Evolutionary conservation across 2,797 vertebrate genomes (phyloP).

Genomic region (Enteromius unitaeniatus): DNA sequence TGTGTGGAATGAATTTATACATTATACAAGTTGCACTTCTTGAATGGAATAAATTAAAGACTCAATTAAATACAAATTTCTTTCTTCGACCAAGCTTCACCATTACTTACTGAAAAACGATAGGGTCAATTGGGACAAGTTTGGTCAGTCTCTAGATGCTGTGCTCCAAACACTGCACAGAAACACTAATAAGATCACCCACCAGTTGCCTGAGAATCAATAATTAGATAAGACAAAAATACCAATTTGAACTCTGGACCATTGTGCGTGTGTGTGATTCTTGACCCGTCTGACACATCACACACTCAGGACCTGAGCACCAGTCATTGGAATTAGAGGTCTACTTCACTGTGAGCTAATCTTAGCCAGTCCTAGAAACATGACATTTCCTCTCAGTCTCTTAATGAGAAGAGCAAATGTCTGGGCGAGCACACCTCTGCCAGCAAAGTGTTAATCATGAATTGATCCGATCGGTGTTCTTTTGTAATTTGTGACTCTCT

Average conservation of each 20-base stretch:
- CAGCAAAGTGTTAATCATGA: constrained; percentile 21
- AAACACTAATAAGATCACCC: neutral
- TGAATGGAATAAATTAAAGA: no score
- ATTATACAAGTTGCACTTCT: no score
- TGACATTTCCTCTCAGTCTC: constrained; percentile 26
- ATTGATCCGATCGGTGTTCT: neutral
- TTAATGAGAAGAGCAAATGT: constrained; percentile 34
- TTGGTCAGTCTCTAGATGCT: neutral
- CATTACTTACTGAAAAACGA: neutral
- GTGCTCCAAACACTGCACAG: no score
- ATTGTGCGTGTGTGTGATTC: neutral
- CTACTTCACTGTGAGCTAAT: constrained; percentile 13
- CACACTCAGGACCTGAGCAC: neutral
- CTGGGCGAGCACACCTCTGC: constrained; percentile 3
- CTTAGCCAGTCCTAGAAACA: neutral
- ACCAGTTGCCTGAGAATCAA: neutral
- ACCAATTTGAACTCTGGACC: neutral
- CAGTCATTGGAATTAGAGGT: constrained; percentile 1
- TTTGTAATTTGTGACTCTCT: neutral
- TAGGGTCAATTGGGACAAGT: neutral
- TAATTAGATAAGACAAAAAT: neutral
- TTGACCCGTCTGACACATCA: constrained; percentile 14
- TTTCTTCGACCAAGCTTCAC: neutral
- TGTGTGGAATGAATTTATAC: no score
- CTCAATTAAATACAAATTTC: neutral